Base-by-base conservation (phyloP, 2,888 invertebrate genomes). In the Busseola fusca region DNA sequence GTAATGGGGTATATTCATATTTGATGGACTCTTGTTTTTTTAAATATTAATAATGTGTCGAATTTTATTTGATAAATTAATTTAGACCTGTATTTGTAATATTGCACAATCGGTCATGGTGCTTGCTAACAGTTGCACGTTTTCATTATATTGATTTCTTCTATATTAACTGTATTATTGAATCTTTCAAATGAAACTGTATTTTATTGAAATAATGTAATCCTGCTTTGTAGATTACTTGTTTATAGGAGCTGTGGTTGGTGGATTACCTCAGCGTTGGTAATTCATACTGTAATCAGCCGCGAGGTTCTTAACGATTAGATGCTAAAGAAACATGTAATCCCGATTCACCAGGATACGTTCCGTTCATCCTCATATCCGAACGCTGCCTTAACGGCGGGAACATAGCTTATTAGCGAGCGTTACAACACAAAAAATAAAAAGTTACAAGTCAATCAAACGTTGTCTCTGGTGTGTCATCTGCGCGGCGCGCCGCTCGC, bases 401-500 rank as follows among this genome's bases (percentile, higher is more conserved):
- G 85, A 85, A 85, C 82, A 84, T 75, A 72, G 85, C 85, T 85
- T 85, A 85, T 85, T 85, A 85, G 84, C 74, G 84, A 80, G 68
- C 72, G 79, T 85, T 79, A 81, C 69, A 78, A 79, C 80, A 79
- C 80, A 85, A 85, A 85, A 85, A 85, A 84, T 78, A 84, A 83
- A 84, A 85, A 79, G 90, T 91, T 83, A 94, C 93, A 89, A 94
- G 93, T 94, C 94, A 93, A 93, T 94, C 93, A 92, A 89, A 91
- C 83, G 87, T 86, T 80, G 88, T 83, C 80, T 69, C 70, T 79
- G 79, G 76, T 82, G 90, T 90, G 91, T 90, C 91, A 91, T 89
- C 87, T 80, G 77, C 74, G 77, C 85, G 92, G 88, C 91, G 93
- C 93, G 93, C 88, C 93, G 89, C 80, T 74, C 72, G 74, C 94